Conservation (phyloP, 1,140 invertebrate species). For the Drosophila pectinifera region DNA sequence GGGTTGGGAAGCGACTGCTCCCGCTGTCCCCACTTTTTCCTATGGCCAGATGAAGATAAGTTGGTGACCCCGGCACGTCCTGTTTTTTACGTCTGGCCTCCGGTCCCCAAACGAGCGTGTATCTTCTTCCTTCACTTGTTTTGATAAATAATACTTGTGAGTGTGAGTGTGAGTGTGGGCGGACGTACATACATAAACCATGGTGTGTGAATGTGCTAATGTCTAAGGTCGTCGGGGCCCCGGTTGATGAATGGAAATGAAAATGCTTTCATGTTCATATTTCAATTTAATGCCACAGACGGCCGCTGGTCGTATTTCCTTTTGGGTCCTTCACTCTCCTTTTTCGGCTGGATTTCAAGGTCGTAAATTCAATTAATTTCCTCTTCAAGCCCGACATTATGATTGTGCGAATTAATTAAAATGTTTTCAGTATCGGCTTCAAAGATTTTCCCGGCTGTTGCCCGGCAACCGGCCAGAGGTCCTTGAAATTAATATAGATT, state of each 20-base stretch:
- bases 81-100: conserved; percentile 49
- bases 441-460: conserved; percentile 16
- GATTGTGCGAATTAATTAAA: conserved; percentile 50
- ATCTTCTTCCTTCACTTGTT: conserved; percentile 17
- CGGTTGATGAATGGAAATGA: conserved; percentile 73
- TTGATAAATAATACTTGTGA: conserved; percentile 58
- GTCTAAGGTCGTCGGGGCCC: conserved; percentile 62
- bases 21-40: conserved; percentile 8
- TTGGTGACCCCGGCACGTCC: conserved; percentile 69
- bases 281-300: conserved; percentile 67
- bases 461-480: conserved; percentile 15
- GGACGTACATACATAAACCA: conserved; percentile 5
- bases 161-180: neutral
- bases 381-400: conserved; percentile 24
- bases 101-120: neutral
- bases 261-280: conserved; percentile 78
- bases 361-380: conserved; percentile 67
- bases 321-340: conserved; percentile 2
- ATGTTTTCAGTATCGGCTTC: conserved; percentile 20
- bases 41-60: conserved; percentile 67
- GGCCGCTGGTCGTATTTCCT: conserved; percentile 37
- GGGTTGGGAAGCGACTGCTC: conserved; percentile 9
- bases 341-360: conserved; percentile 45
- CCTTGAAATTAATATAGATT: conserved; percentile 27
- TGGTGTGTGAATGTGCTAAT: conserved; percentile 77